Evolutionary conservation across 2,888 invertebrate genomes (phyloP).

Genomic region (Willowsia nigromaculata): DNA sequence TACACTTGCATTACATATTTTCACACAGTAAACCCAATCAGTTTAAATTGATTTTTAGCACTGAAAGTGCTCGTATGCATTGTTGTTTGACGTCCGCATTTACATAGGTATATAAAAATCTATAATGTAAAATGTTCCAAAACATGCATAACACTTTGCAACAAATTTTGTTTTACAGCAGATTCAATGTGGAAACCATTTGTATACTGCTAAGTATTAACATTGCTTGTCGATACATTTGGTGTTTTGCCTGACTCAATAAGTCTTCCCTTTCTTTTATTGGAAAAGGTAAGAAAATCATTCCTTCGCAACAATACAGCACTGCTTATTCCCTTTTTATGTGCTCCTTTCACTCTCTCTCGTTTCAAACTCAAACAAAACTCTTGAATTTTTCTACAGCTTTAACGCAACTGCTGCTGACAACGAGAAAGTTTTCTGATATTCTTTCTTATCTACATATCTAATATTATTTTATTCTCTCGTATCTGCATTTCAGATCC

Average conservation of each 20-base stretch:
- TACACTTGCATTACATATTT: background rate
- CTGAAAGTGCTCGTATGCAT: background rate
- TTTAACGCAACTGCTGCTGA: background rate
- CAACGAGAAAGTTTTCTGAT: conserved; percentile 27
- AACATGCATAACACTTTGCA: too few relatives aligned
- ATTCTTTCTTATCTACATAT: conserved; percentile 31
- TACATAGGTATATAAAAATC: background rate
- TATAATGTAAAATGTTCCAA: background rate
- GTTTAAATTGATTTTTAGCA: conserved; percentile 52
- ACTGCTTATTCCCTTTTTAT: background rate
- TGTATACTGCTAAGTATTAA: too few relatives aligned
- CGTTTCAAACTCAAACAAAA: background rate
- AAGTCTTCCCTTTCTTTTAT: background rate
- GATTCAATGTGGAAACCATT: too few relatives aligned
- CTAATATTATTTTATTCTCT: conserved; percentile 1
- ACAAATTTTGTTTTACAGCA: too few relatives aligned
- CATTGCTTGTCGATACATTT: too few relatives aligned
- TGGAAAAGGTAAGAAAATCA: background rate
- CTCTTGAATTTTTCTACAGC: background rate
- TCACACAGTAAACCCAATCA: conserved; percentile 35
- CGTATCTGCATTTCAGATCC: conserved; percentile 47
- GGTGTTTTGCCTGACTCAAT: too few relatives aligned
- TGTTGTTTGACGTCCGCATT: background rate
- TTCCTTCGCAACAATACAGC: background rate
- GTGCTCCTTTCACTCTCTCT: conserved; percentile 30